A percentile compares a stretch with the other conserved stretches of the same genome.
phyloP scores from a whole-genome alignment of 2,113 vertebrate genomes.

The Sardina pilchardus region DNA sequence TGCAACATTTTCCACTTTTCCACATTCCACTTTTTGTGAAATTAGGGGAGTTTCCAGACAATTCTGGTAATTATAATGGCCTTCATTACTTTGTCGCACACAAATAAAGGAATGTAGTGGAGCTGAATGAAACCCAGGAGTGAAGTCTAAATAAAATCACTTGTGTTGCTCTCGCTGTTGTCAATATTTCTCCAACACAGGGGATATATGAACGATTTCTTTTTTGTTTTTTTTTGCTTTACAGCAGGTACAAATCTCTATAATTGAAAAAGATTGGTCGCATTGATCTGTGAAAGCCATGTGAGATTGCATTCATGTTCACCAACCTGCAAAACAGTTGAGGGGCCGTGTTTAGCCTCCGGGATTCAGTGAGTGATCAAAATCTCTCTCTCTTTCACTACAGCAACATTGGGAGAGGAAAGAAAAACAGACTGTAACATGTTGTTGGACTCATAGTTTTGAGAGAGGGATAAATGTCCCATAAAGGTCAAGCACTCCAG shows the following conservation, averaged over 20 bases:
- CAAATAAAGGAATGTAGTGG: neutral
- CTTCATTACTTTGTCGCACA: neutral
- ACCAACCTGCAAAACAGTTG: constrained; percentile 37
- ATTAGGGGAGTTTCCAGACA: neutral
- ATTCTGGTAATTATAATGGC: constrained; percentile 25
- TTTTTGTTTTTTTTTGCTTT: neutral
- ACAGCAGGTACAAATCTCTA: constrained; percentile 53
- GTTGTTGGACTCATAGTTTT: neutral
- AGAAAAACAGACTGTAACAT: neutral
- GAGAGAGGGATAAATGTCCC: neutral
- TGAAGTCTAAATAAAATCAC: constrained; percentile 51
- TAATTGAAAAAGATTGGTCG: constrained; percentile 59
- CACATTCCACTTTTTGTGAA: neutral
- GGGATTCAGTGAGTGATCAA: constrained; percentile 30
- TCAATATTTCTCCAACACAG: constrained; percentile 54
- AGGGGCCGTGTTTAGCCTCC: constrained; percentile 36
- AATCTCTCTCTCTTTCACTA: neutral
- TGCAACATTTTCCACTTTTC: neutral
- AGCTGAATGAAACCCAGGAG: constrained; percentile 38
- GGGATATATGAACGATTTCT: constrained; percentile 26
- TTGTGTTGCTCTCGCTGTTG: constrained; percentile 47
- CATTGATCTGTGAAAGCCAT: constrained; percentile 56
- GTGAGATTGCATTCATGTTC: constrained; percentile 39
- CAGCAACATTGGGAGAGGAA: neutral
- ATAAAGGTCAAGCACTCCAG: neutral